Evolutionary conservation across 2,113 vertebrate species (phyloP), one percentile per base, ranked within the genome.

Genomic region (Machaerirhynchus nigripectus): DNA sequence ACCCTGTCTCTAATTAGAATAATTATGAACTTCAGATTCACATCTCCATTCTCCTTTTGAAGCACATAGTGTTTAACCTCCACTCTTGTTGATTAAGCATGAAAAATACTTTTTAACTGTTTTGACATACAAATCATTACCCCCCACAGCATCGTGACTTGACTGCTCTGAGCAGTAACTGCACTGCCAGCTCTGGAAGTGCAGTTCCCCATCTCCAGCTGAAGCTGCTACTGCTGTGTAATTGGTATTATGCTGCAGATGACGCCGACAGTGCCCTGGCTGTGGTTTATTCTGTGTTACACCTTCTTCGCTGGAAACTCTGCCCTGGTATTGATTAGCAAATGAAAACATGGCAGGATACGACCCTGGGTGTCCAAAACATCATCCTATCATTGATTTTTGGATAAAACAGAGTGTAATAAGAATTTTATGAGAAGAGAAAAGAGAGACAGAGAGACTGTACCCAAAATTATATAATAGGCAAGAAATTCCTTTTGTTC

Each of bases 301-400:
- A 35, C 35, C 18, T 70, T 76, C 63, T 40, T 67, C 35, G 9
- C 24, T 71, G 59, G 77, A 92, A 91, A 61, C 47, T 56, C 7
- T 69, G 49, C 44, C 42, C 50, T 88, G 12, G 7, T 90, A 91
- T 92, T 80, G 93, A 88, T 37, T 76, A 63, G 59, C 70, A 83
- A 88, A 88, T 81, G 60, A 84, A 90, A 96, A 88, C 63, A 56
- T 83, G 82, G 44, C 79, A 84, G 71, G 56, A 63, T 93, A 26
- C 49, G 67, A 90, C 82, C 76, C 74, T 1, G 4, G 16, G 76
- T 67, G 52, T 92, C 64, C 30, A 24, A 90, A 89, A 68, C 33
- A 63, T 78, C n/a, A 67, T 78, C 42, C 52, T 64, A 1, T 26
- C 42, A 91, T 89, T 81, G 86, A 93, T 89, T 93, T 96, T 87